Percentiles rank a stretch among this genome's conserved stretches.
These are phyloP conservation scores for Condylostylus longicornis DNA, from an alignment of 1,140 invertebrate genomes.

Conservation along the genomic window DNA sequence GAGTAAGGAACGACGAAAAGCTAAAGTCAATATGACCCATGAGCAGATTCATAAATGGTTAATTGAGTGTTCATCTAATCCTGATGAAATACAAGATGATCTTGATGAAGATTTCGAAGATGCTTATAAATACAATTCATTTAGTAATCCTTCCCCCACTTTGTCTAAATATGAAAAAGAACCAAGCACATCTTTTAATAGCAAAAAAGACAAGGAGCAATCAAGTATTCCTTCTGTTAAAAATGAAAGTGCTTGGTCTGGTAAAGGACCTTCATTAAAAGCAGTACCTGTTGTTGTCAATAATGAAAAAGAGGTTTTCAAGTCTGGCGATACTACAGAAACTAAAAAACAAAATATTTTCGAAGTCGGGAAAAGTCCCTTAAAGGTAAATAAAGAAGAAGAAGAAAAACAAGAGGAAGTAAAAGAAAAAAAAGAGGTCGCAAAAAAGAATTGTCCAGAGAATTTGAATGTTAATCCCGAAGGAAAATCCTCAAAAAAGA, in stretches of 20 bases:
- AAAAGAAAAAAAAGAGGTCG: no score
- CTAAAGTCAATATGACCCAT: slow-evolving; percentile 52
- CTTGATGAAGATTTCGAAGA: slow-evolving; percentile 33
- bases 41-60: slow-evolving; percentile 60
- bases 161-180: slow-evolving; percentile 21
- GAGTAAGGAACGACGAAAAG: slow-evolving; percentile 38
- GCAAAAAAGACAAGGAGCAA: slow-evolving; percentile 16
- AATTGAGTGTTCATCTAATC: slow-evolving; percentile 42
- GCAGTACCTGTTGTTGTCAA: slow-evolving; percentile 24
- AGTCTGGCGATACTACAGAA: slow-evolving; percentile 2
- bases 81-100: slow-evolving; percentile 38
- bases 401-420: not conserved
- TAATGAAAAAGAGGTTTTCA: slow-evolving; percentile 2
- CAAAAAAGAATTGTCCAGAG: no score
- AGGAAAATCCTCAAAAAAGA: no score
- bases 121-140: slow-evolving; percentile 21
- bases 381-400: not conserved
- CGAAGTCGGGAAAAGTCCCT: not conserved
- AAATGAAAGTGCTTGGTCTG: slow-evolving; percentile 28
- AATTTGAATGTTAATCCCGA: no score
- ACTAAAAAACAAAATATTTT: slow-evolving; percentile 4
- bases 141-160: slow-evolving; percentile 19
- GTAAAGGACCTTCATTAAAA: slow-evolving; percentile 27
- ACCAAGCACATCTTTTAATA: slow-evolving; percentile 24
- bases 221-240: no score